Percentiles rank a stretch among this genome's conserved stretches.
phyloP scores from a whole-genome alignment of 2,113 vertebrate species.

The Sprattus sprattus region DNA sequence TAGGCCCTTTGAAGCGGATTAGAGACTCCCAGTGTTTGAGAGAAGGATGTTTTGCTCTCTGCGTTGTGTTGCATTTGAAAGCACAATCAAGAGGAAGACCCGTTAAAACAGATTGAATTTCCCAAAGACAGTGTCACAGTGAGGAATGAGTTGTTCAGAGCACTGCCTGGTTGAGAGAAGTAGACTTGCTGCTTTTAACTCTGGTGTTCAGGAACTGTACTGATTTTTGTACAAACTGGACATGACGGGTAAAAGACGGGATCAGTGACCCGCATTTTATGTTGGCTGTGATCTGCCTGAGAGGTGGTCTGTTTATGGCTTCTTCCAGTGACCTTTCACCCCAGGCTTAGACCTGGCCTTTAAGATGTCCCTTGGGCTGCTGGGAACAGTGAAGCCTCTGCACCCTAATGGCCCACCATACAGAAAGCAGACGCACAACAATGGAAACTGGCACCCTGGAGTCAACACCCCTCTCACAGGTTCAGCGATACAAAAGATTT shows the following conservation, averaged over 20 bases:
- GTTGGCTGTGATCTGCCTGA: background rate
- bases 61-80: background rate
- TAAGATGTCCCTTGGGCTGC: background rate
- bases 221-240: background rate
- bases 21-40: background rate
- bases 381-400: background rate
- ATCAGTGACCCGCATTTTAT: background rate
- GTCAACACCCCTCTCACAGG: background rate
- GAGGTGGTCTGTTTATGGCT: background rate
- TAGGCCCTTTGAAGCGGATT: background rate
- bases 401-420: background rate
- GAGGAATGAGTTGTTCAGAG: background rate
- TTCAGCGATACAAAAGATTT: conserved; percentile 25
- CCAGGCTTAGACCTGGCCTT: background rate
- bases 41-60: background rate
- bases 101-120: background rate
- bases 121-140: background rate
- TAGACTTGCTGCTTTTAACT: background rate
- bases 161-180: background rate
- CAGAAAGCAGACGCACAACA: conserved; percentile 18
- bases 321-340: background rate
- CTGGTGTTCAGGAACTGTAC: background rate
- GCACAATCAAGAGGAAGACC: background rate
- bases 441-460: conserved; percentile 15
- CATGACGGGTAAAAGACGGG: background rate